Evolutionary conservation across 2,113 vertebrate species (phyloP).

Genomic region (Urocynchramus pylzowi): DNA sequence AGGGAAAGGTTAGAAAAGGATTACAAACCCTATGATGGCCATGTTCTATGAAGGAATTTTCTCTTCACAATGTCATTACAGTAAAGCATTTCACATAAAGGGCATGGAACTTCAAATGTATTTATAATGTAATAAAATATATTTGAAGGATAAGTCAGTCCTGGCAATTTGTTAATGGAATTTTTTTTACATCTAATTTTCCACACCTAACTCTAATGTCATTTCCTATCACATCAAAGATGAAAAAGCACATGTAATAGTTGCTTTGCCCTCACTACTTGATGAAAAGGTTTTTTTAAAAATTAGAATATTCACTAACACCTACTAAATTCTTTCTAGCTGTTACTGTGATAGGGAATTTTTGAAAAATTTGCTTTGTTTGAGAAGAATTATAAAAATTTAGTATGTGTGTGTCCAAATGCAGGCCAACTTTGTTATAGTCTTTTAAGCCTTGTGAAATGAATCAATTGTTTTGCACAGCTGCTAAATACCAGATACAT

Average conservation of each 20-base stretch:
- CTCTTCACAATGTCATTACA: background rate
- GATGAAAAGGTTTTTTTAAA: background rate
- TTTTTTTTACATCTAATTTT: background rate
- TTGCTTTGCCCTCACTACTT: background rate
- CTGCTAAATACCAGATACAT: background rate
- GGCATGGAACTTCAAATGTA: background rate
- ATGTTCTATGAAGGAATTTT: background rate
- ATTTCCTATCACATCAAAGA: background rate
- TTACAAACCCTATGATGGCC: fast-evolving
- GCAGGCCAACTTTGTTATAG: background rate
- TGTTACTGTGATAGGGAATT: background rate
- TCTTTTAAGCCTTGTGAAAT: background rate
- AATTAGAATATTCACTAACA: background rate
- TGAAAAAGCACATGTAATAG: background rate
- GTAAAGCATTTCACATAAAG: background rate
- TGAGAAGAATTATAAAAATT: background rate
- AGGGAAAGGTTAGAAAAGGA: background rate
- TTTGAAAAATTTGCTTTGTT: background rate
- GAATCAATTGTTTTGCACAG: background rate
- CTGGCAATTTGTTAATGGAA: background rate
- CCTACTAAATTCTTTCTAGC: background rate
- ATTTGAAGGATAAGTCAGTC: background rate
- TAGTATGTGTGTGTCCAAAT: background rate
- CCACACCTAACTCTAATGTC: background rate
- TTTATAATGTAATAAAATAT: background rate